phyloP scores from a whole-genome alignment of 1,140 invertebrate genomes.

The Heterodera schachtii region DNA sequence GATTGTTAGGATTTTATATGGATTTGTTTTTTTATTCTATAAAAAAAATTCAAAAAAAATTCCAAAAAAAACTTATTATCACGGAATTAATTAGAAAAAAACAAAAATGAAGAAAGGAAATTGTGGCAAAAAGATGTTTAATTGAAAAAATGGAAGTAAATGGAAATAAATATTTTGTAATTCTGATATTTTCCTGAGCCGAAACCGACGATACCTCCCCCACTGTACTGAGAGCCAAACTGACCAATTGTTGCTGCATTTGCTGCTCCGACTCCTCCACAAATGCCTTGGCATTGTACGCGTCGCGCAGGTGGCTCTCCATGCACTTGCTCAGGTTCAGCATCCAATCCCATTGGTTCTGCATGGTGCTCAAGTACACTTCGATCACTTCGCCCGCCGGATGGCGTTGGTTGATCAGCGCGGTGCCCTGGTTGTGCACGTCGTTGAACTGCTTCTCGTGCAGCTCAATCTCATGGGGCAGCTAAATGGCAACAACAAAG shows the following conservation, averaged over 20 bases:
- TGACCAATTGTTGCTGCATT: conserved; percentile 79
- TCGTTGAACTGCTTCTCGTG: conserved; percentile 92
- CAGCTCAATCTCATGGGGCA: conserved; percentile 92
- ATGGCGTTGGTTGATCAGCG: conserved; percentile 87
- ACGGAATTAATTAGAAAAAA: too few relatives aligned
- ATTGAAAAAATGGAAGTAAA: too few relatives aligned
- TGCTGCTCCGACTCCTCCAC: conserved; percentile 89
- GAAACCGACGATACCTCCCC: too few relatives aligned
- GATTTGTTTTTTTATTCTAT: too few relatives aligned
- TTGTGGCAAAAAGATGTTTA: too few relatives aligned
- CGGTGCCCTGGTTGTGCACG: conserved; percentile 90
- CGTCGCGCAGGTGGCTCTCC: conserved; percentile 89
- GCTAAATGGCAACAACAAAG: conserved; percentile 74
- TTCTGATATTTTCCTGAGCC: too few relatives aligned
- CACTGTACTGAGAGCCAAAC: too few relatives aligned
- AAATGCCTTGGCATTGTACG: conserved; percentile 84
- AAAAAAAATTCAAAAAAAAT: too few relatives aligned
- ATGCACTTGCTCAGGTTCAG: conserved; percentile 90
- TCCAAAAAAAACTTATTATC: too few relatives aligned
- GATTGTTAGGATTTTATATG: too few relatives aligned
- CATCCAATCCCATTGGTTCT: conserved; percentile 96
- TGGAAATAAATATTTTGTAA: too few relatives aligned
- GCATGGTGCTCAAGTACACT: conserved; percentile 86
- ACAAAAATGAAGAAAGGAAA: too few relatives aligned
- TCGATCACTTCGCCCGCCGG: conserved; percentile 92